These are phyloP conservation scores for Cryptocephalus primarius DNA, from an alignment of 2,888 invertebrate genomes.

Conservation along the genomic window DNA sequence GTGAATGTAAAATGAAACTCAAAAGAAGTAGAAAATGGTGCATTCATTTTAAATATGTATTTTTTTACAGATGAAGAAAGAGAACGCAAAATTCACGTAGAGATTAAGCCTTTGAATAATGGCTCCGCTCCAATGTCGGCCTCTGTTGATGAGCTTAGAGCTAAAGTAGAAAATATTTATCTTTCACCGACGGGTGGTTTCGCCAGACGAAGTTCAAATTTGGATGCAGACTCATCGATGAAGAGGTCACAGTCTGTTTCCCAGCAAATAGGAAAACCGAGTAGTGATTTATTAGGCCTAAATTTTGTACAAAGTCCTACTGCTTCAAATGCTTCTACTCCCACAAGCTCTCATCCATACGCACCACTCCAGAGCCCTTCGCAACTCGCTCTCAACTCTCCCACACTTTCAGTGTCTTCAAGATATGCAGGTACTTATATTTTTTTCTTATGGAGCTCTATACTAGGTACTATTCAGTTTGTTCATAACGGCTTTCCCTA, in stretches of 20 bases:
- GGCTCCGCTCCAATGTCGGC: constrained; percentile 84
- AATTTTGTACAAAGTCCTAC: constrained; percentile 69
- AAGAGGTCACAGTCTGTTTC: constrained; percentile 65
- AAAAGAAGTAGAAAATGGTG: not conserved
- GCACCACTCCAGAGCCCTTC: constrained; percentile 71
- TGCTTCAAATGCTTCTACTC: constrained; percentile 64
- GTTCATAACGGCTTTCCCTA: not conserved
- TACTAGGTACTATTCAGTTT: too few relatives aligned
- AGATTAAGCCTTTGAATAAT: constrained; percentile 89
- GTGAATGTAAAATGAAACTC: not conserved
- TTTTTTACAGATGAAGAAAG: constrained; percentile 59
- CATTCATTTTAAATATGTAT: not conserved
- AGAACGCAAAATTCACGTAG: constrained; percentile 83
- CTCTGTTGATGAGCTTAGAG: constrained; percentile 89
- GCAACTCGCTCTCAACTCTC: constrained; percentile 56
- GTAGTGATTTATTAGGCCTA: constrained; percentile 68
- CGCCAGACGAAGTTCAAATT: constrained; percentile 57
- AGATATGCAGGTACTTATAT: constrained; percentile 40
- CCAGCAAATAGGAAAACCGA: constrained; percentile 64
- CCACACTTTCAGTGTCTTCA: constrained; percentile 43
- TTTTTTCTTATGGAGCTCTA: too few relatives aligned
- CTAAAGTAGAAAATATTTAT: constrained; percentile 85
- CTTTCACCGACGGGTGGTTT: constrained; percentile 61
- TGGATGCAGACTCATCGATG: constrained; percentile 51
- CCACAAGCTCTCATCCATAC: constrained; percentile 58